A percentile compares a stretch with the other conserved stretches of the same genome.
These are phyloP conservation scores for Nasonia longicornis DNA, from an alignment of 1,140 invertebrate species.

Conservation along the genomic window DNA sequence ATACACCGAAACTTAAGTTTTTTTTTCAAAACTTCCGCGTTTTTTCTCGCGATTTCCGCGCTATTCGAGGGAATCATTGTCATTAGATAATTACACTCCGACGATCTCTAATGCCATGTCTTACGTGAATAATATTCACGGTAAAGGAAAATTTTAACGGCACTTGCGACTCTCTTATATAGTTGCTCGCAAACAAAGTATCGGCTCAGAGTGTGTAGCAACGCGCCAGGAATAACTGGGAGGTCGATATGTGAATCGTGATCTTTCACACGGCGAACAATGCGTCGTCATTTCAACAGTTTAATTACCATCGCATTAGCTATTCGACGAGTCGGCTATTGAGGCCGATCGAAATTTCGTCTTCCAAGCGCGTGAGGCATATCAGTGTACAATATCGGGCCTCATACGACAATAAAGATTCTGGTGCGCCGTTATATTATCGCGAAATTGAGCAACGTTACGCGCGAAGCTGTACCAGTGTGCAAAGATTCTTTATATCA, in stretches of 20 bases:
- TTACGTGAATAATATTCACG: background rate
- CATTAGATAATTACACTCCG: background rate
- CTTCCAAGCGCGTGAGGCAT: no score
- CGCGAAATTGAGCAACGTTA: no score
- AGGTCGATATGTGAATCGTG: background rate
- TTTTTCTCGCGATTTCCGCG: background rate
- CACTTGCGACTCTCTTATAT: background rate
- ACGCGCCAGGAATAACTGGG: background rate
- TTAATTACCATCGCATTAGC: background rate
- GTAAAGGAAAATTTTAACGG: background rate
- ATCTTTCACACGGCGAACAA: slow-evolving; percentile 13
- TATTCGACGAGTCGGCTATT: background rate
- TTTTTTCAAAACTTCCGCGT: background rate
- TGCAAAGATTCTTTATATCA: background rate
- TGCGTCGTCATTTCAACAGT: background rate
- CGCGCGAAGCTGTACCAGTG: no score
- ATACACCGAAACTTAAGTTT: no score
- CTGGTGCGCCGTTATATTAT: no score
- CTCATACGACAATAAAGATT: no score
- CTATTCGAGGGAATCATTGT: background rate
- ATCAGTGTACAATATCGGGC: no score
- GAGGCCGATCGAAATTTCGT: background rate
- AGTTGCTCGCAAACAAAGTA: background rate
- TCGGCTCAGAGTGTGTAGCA: background rate
- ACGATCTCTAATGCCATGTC: background rate